Evolutionary conservation across 2,888 invertebrate species (phyloP).

Genomic region (Malthinus flaveolus): DNA sequence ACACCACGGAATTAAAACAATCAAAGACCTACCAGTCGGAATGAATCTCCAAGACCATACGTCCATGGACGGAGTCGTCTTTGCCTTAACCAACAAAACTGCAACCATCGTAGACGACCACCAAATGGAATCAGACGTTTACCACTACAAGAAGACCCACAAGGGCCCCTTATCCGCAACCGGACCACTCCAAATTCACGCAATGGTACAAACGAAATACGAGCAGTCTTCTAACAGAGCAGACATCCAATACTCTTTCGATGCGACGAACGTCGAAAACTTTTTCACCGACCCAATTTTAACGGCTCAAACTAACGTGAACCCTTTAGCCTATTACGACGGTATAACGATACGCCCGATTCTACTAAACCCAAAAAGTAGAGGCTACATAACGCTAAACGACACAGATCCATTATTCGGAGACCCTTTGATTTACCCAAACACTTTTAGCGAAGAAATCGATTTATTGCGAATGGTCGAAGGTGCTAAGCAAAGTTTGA

Average conservation of each 20-base stretch:
- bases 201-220: constrained; percentile 64
- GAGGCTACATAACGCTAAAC: constrained; percentile 66
- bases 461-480: constrained; percentile 66
- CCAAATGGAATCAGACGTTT: constrained; percentile 54
- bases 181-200: constrained; percentile 60
- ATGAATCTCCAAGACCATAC: constrained; percentile 76
- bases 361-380: constrained; percentile 65
- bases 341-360: constrained; percentile 65
- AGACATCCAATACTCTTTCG: constrained; percentile 70
- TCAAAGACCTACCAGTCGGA: constrained; percentile 71
- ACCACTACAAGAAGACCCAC: constrained; percentile 52
- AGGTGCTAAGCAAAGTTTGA: constrained; percentile 62
- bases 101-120: constrained; percentile 55
- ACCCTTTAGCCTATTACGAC: constrained; percentile 66
- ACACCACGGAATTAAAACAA: constrained; percentile 58
- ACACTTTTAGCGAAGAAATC: constrained; percentile 65
- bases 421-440: constrained; percentile 73
- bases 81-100: constrained; percentile 61
- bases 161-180: constrained; percentile 61
- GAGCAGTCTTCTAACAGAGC: constrained; percentile 57
- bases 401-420: constrained; percentile 72
- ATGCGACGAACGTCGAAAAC: constrained; percentile 61
- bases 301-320: constrained; percentile 49
- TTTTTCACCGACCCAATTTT: constrained; percentile 61
- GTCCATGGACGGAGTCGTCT: constrained; percentile 63